These are phyloP conservation scores for Saturnia pavonia DNA, from an alignment of 2,888 invertebrate species.

Conservation along the genomic window DNA sequence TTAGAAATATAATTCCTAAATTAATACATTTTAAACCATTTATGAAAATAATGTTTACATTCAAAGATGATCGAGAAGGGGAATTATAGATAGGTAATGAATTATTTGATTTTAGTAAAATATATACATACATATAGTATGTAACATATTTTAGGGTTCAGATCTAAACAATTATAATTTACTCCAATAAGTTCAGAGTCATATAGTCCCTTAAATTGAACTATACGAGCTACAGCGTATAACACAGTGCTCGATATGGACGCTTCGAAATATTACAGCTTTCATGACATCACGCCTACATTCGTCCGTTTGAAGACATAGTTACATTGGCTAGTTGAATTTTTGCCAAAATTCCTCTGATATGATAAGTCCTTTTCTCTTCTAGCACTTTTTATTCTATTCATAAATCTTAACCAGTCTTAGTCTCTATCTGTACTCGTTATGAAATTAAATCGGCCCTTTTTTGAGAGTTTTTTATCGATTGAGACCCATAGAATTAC, in stretches of 20 bases:
- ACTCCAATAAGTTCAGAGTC: constrained; percentile 58
- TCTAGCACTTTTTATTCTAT: constrained; percentile 58
- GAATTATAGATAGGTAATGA: neutral
- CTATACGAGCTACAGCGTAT: neutral
- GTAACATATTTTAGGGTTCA: neutral
- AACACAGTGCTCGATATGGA: neutral
- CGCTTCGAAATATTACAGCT: constrained; percentile 24
- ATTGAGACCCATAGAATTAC: constrained; percentile 62
- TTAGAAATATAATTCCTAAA: neutral
- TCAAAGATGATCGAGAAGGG: neutral
- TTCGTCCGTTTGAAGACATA: constrained; percentile 69
- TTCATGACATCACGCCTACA: constrained; percentile 40
- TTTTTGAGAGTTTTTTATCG: constrained; percentile 52
- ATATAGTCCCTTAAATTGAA: constrained; percentile 53
- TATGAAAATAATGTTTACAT: neutral
- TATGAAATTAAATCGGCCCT: constrained; percentile 31
- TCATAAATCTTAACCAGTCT: constrained; percentile 72
- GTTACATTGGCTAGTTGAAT: constrained; percentile 34
- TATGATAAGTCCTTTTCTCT: constrained; percentile 55
- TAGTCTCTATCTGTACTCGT: constrained; percentile 56
- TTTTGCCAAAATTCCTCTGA: constrained; percentile 61
- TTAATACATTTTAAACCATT: neutral
- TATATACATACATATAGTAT: neutral
- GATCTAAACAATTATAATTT: constrained; percentile 21
- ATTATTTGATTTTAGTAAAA: neutral